Evolutionary conservation across 2,113 vertebrate genomes (phyloP).

Genomic region (Caloenas nicobarica): DNA sequence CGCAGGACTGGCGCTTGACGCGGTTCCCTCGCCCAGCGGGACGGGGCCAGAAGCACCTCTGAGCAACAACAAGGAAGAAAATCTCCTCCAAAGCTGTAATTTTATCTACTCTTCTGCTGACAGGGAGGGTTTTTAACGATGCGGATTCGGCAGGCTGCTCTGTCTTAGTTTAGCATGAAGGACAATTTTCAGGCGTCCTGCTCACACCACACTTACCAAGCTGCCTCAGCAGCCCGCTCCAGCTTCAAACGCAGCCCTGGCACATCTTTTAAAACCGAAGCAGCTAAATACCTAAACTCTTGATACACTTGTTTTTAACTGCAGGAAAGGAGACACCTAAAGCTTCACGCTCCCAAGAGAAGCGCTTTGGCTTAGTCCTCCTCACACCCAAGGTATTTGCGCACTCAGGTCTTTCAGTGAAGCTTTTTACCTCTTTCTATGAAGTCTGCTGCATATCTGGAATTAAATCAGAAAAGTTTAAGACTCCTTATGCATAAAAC

Average conservation of each 20-base stretch:
- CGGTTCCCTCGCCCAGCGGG: neutral
- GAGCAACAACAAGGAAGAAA: neutral
- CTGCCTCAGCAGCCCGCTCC: neutral
- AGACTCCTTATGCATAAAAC: neutral
- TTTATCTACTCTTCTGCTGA: neutral
- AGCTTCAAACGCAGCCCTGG: neutral
- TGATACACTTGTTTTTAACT: neutral
- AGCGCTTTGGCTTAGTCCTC: neutral
- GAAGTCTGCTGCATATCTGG: no score
- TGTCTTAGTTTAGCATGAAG: neutral
- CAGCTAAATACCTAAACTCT: neutral
- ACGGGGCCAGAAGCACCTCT: neutral
- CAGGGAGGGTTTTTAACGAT: neutral
- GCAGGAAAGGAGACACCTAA: neutral
- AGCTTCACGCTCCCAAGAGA: neutral
- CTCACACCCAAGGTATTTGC: neutral
- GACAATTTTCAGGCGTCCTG: neutral
- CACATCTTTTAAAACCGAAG: neutral
- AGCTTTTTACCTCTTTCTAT: neutral
- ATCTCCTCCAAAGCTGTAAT: neutral
- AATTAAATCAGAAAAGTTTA: neutral
- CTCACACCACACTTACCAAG: neutral
- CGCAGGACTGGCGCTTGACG: neutral
- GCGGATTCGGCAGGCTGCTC: neutral
- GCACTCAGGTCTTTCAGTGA: neutral